phyloP scores from a whole-genome alignment of 2,113 vertebrate genomes.

The Gallinago jamesoni region DNA sequence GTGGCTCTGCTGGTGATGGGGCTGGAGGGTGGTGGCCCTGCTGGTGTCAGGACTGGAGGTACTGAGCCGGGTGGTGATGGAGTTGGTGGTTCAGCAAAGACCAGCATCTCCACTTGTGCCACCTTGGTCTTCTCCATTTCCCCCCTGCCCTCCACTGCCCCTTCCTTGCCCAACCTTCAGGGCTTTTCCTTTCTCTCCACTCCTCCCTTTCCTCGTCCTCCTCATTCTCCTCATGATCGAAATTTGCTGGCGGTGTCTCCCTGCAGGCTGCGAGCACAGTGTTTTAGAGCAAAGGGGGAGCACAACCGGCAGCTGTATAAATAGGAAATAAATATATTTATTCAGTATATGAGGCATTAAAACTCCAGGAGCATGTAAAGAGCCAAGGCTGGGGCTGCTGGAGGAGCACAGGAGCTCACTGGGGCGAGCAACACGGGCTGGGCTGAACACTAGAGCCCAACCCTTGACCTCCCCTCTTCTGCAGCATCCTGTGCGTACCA shows the following conservation, averaged over 20 bases:
- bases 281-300: neutral
- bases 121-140: accelerated
- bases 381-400: slow-evolving; percentile 5
- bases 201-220: neutral
- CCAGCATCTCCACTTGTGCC: neutral
- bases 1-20: neutral
- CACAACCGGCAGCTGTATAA: slow-evolving; percentile 1
- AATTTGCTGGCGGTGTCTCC: neutral
- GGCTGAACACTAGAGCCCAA: neutral
- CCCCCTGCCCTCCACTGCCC: neutral
- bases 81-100: neutral
- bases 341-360: slow-evolving; percentile 31
- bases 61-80: neutral
- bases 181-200: neutral
- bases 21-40: neutral
- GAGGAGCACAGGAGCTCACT: neutral
- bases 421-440: neutral
- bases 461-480: neutral
- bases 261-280: neutral
- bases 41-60: neutral
- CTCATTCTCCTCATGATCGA: neutral
- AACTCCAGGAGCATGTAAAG: slow-evolving; percentile 32
- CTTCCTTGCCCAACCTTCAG: neutral
- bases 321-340: slow-evolving; percentile 52
- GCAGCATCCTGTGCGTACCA: neutral